A percentile compares a stretch with the other conserved stretches of the same genome.
phyloP scores from a whole-genome alignment of 1,140 invertebrate species.

The Leguminivora glycinivorella region DNA sequence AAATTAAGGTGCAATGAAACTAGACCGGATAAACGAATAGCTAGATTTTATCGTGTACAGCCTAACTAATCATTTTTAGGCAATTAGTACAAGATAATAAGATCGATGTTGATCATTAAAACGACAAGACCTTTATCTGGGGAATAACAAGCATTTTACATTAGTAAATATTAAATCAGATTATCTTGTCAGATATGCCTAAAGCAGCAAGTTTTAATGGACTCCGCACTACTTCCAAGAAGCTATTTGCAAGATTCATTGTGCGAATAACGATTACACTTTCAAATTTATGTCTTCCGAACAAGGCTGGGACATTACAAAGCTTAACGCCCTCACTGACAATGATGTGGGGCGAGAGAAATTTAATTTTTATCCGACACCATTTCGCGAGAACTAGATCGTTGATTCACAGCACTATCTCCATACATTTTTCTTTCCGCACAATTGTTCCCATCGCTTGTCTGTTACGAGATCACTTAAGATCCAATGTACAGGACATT shows the following conservation, averaged over 20 bases:
- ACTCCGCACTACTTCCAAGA: background rate
- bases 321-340: slow-evolving; percentile 9
- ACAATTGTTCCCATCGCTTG: slow-evolving; percentile 31
- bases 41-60: too few relatives aligned
- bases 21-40: too few relatives aligned
- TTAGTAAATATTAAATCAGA: background rate
- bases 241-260: slow-evolving; percentile 23
- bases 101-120: background rate
- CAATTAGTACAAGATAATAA: background rate
- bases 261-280: slow-evolving; percentile 23
- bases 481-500: slow-evolving; percentile 56
- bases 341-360: slow-evolving; percentile 4
- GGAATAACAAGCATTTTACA: background rate
- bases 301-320: slow-evolving; percentile 8
- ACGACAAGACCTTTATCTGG: slow-evolving; percentile 2
- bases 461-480: slow-evolving; percentile 40
- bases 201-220: slow-evolving; percentile 13
- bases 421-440: slow-evolving; percentile 8
- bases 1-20: too few relatives aligned
- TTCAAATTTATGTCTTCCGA: slow-evolving; percentile 24
- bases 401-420: slow-evolving; percentile 9
- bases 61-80: too few relatives aligned
- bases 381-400: background rate
- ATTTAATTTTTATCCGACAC: slow-evolving; percentile 15
- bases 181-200: slow-evolving; percentile 6